Base-by-base conservation (phyloP, 92 coral and sea anemone species). In the Anthopleura xanthogrammica region DNA sequence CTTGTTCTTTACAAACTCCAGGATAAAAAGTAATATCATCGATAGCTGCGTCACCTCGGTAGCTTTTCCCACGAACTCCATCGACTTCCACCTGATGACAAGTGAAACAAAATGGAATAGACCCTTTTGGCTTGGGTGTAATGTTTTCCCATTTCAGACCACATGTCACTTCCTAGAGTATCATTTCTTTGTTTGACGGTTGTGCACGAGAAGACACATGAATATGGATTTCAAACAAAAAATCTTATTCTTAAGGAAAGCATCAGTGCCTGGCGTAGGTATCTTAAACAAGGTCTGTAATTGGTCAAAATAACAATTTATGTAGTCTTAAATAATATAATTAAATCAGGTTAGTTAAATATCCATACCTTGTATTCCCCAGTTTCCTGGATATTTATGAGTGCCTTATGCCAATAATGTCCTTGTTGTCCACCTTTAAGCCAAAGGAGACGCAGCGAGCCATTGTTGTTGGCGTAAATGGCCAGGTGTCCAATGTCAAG, bases 361-460 rank as follows among this genome's bases (percentile, higher is more conserved):
- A 68, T 22, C 29, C 42, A 68, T 6, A 43, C 90, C 52, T 83
- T 77, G 78, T 80, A 85, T 39, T 20, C 24, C 16, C 78, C 79
- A 46, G 88, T 79, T 76, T 80, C 88, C 54, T 66, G 76, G 81
- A 88, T 73, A 72, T 82, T 77, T 22, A 88, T 74, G 46, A 79
- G 78, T 16, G 77, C 82, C 71, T 16, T 57, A 10, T 48, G 62
- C 91, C 91, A 88, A 6, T 84, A 88, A 6, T 84, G 36, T 39
- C 88, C 91, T 41, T n/a, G 85, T 50, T 88, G 42, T 29, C 78
- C 82, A 14, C 88, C 86, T 52, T 88, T 84, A 5, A 88, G 76
- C 91, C 91, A 88, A 57, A 88, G 77, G 75, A 79, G 78, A 79
- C 56, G 79, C 3, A 78, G 39, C 64, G 52, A 43, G 8, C 52